phyloP scores from a whole-genome alignment of 2,797 vertebrate species.

The Chrysocyon brachyurus region DNA sequence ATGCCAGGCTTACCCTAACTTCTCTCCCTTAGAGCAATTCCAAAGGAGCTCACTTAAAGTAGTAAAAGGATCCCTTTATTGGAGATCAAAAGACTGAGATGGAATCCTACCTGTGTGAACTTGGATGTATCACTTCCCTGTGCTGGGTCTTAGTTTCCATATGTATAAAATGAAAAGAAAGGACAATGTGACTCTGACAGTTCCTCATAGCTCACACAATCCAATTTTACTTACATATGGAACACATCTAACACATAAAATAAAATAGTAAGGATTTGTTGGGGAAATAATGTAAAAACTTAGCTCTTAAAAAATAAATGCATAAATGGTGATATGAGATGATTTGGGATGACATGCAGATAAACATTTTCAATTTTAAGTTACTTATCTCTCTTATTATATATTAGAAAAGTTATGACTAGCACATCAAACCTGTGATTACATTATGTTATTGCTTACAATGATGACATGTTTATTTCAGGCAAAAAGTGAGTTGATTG shows the following conservation, averaged over 20 bases:
- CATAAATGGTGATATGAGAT: neutral
- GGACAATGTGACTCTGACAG: neutral
- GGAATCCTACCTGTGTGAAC: neutral
- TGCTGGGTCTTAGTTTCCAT: neutral
- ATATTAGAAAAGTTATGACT: neutral
- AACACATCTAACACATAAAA: neutral
- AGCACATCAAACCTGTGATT: neutral
- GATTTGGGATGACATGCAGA: neutral
- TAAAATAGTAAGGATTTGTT: neutral
- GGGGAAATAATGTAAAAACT: neutral
- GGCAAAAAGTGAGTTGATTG: neutral
- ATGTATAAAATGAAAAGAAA: neutral
- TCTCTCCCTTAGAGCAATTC: neutral
- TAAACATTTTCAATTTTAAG: slow-evolving; percentile 13
- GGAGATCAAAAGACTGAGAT: neutral
- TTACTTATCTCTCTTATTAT: neutral
- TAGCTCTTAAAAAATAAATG: neutral
- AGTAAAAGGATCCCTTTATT: neutral
- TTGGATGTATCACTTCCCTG: neutral
- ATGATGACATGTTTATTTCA: neutral
- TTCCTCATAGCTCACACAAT: neutral
- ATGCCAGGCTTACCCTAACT: neutral
- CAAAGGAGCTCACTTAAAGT: neutral
- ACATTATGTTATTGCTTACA: neutral
- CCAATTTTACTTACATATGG: neutral